These are phyloP conservation scores for Spialia ferax DNA, from an alignment of 2,888 invertebrate species.

Conservation along the genomic window DNA sequence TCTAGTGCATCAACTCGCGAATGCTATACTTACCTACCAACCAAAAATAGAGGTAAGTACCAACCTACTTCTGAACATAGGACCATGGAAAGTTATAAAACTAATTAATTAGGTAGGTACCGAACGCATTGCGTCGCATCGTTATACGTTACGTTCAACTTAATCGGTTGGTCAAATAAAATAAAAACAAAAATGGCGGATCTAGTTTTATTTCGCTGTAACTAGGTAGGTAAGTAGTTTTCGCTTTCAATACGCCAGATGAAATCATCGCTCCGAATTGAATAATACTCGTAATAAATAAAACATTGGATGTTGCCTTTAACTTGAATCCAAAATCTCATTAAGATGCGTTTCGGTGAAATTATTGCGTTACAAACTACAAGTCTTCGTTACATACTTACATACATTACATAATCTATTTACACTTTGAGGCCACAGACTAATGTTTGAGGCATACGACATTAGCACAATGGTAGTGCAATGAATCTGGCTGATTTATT, in stretches of 20 bases:
- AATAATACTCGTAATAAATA: not conserved
- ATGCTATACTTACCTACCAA: too few species aligned
- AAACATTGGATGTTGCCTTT: not conserved
- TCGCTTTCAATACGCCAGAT: not conserved
- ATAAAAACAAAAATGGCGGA: too few species aligned
- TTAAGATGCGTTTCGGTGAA: conserved; percentile 38
- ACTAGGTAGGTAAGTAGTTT: not conserved
- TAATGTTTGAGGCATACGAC: conserved; percentile 55
- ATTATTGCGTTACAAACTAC: conserved; percentile 47
- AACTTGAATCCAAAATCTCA: conserved; percentile 5
- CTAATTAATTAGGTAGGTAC: too few species aligned
- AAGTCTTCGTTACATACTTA: conserved; percentile 57
- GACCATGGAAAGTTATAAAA: too few species aligned
- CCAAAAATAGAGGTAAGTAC: too few species aligned
- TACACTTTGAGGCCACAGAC: conserved; percentile 59
- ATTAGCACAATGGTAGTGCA: conserved; percentile 59
- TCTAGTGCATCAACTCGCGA: too few species aligned
- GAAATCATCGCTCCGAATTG: not conserved
- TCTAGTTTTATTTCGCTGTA: too few species aligned
- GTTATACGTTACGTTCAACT: too few species aligned
- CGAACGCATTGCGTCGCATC: too few species aligned
- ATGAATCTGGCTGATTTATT: conserved; percentile 63
- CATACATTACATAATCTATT: conserved; percentile 63
- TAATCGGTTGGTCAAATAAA: too few species aligned
- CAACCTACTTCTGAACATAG: too few species aligned